Evolutionary conservation across 2,797 vertebrate genomes (phyloP).

Genomic region (Propithecus perrieri): DNA sequence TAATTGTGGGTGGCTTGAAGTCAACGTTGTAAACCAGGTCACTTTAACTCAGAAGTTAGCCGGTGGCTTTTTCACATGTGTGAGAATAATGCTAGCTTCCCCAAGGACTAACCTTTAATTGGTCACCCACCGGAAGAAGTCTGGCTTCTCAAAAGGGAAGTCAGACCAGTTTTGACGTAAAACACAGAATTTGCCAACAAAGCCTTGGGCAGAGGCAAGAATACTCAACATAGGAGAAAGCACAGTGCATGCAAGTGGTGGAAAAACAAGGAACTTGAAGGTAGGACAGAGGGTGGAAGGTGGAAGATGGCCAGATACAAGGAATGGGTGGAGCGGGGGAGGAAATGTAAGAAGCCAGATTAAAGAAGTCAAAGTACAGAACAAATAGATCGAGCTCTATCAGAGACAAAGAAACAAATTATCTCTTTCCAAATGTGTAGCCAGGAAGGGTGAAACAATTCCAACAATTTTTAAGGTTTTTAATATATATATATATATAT

Average conservation of each 20-base stretch:
- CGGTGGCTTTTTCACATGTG: conserved; percentile 76
- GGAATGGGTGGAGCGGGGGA: too few species aligned
- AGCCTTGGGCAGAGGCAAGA: neutral
- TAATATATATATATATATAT: neutral
- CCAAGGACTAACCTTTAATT: conserved; percentile 72
- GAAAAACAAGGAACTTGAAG: neutral
- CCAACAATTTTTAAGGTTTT: neutral
- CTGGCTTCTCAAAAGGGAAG: neutral
- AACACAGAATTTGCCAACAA: neutral
- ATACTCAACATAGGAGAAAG: neutral
- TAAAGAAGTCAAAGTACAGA: neutral
- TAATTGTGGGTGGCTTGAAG: conserved; percentile 43
- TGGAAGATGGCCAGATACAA: neutral
- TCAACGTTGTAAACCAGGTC: conserved; percentile 55
- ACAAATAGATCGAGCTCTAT: neutral
- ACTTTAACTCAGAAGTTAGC: conserved; percentile 39
- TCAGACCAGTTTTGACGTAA: conserved; percentile 49
- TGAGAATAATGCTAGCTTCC: conserved; percentile 60
- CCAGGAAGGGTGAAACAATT: neutral
- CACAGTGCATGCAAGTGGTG: neutral
- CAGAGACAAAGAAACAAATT: neutral
- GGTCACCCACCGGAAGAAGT: neutral
- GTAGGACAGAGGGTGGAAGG: neutral
- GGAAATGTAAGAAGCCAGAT: neutral
- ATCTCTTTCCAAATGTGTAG: neutral